Evolutionary conservation across 2,888 invertebrate species (phyloP).

Genomic region (Eurois occulta): DNA sequence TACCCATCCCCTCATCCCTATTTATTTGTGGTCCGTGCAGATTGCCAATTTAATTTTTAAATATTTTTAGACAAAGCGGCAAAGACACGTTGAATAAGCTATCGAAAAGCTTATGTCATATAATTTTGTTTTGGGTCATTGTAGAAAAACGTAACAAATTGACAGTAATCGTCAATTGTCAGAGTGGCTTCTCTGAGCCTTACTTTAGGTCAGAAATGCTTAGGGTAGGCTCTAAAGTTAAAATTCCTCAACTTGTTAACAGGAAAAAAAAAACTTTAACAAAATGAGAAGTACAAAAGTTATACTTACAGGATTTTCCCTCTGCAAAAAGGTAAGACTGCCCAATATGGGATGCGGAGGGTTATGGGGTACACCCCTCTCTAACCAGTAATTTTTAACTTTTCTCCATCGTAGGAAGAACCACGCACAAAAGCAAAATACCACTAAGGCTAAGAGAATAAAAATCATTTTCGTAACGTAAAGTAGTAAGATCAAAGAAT

Average conservation of each 20-base stretch:
- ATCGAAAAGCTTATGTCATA: neutral
- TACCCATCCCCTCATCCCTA: neutral
- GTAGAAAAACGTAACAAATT: neutral
- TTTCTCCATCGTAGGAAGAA: constrained; percentile 63
- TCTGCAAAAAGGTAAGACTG: constrained; percentile 74
- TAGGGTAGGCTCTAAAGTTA: neutral
- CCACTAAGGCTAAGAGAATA: constrained; percentile 19
- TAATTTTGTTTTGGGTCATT: neutral
- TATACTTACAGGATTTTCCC: constrained; percentile 73
- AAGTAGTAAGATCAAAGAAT: neutral
- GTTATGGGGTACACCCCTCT: constrained; percentile 69
- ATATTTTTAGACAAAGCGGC: too few relatives aligned
- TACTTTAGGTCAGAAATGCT: neutral
- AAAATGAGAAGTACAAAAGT: neutral
- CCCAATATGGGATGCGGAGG: constrained; percentile 73
- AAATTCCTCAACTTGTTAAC: neutral
- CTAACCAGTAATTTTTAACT: constrained; percentile 71
- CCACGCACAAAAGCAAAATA: constrained; percentile 39
- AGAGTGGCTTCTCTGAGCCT: neutral
- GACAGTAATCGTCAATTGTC: neutral
- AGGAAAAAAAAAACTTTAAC: neutral
- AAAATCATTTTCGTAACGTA: constrained; percentile 46
- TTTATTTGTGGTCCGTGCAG: neutral
- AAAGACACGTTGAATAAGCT: neutral
- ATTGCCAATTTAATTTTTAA: neutral